Conservation (phyloP, 2,888 invertebrate genomes). For the Tetheella fluctuosa region DNA sequence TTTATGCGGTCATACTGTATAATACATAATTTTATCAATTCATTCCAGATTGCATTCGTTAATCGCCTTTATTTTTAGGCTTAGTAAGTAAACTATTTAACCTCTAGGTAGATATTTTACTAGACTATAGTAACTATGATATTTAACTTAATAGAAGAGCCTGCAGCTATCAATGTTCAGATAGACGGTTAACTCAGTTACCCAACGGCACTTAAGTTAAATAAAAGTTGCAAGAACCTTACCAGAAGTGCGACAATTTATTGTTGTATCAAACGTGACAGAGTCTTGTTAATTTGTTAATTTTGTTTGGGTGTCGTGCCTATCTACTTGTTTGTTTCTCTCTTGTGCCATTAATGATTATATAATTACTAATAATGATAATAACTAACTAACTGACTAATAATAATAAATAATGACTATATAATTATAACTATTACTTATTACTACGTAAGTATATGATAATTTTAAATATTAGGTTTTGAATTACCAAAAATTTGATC, state of each 20-base stretch:
- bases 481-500: no score
- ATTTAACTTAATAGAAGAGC: background rate
- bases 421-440: no score
- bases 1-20: constrained; percentile 2
- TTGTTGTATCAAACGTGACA: constrained; percentile 48
- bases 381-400: no score
- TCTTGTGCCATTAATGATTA: no score
- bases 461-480: no score
- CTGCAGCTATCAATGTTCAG: background rate
- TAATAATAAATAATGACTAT: no score
- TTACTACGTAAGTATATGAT: no score
- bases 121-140: no score
- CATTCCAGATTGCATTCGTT: background rate
- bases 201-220: constrained; percentile 29
- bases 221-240: constrained; percentile 39
- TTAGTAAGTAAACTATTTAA: no score
- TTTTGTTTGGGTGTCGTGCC: background rate
- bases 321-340: background rate
- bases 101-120: no score
- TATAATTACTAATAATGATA: no score
- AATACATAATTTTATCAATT: background rate
- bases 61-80: background rate
- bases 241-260: constrained; percentile 56
- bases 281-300: background rate
- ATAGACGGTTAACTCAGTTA: constrained; percentile 12